Evolutionary conservation across 1,140 invertebrate genomes (phyloP).

Genomic region (Cotesia typhae): DNA sequence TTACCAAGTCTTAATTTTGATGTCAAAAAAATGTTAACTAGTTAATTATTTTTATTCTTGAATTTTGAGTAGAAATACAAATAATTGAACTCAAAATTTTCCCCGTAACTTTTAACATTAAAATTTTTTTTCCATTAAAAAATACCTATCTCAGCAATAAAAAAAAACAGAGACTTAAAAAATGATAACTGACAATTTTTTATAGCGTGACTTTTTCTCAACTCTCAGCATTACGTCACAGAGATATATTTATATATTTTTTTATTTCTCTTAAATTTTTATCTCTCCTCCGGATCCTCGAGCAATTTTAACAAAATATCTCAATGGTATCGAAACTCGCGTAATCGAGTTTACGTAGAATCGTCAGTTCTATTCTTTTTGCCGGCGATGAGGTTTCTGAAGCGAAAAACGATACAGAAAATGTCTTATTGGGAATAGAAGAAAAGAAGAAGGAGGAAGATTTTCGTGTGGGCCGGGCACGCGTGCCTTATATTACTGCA

Average conservation of each 20-base stretch:
- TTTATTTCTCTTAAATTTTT: neutral
- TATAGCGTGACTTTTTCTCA: neutral
- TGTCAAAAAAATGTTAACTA: no score
- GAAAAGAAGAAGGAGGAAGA: neutral
- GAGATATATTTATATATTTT: neutral
- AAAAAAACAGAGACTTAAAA: neutral
- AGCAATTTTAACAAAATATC: slow-evolving; percentile 9
- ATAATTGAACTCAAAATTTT: neutral
- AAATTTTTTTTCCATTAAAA: no score
- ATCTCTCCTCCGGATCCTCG: neutral
- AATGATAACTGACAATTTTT: neutral
- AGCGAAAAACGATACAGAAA: slow-evolving; percentile 19
- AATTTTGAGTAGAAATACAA: neutral
- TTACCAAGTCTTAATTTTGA: no score
- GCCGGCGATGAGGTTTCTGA: neutral
- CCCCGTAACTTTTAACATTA: neutral
- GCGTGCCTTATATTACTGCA: neutral
- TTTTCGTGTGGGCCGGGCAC: neutral
- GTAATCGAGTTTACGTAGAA: slow-evolving; percentile 8
- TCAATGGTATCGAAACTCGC: slow-evolving; percentile 12
- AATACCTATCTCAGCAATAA: no score
- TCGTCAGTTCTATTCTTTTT: neutral
- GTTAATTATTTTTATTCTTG: no score
- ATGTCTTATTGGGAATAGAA: neutral
- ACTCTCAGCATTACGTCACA: neutral